phyloP scores from a whole-genome alignment of 2,113 vertebrate species.

The Periophthalmus modestus region DNA sequence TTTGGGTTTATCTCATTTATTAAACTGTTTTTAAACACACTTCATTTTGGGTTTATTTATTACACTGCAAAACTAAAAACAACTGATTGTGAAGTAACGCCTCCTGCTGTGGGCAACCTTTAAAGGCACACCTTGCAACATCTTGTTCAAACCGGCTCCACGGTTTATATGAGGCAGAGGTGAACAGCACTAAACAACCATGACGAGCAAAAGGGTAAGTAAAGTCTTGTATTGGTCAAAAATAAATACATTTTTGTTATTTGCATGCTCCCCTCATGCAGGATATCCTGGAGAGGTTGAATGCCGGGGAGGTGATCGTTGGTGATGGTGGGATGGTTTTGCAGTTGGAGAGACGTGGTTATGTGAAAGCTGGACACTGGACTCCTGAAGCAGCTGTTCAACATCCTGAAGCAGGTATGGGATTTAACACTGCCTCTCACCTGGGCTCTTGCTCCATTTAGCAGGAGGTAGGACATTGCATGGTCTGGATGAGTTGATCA shows the following conservation, averaged over 20 bases:
- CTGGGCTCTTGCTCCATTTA: neutral
- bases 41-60: no score
- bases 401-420: slow-evolving; percentile 85
- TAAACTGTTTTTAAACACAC: no score
- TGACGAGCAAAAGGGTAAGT: neutral
- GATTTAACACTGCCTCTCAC: no score
- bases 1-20: no score
- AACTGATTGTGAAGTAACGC: no score
- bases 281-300: slow-evolving; percentile 85
- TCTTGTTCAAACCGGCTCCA: neutral
- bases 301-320: slow-evolving; percentile 85
- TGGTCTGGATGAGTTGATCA: neutral
- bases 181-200: neutral
- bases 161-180: neutral
- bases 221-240: neutral
- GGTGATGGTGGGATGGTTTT: slow-evolving; percentile 89
- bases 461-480: no score
- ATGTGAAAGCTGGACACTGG: slow-evolving; percentile 88
- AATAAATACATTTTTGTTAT: neutral
- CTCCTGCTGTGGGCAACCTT: no score
- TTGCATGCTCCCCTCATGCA: slow-evolving; percentile 33
- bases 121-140: neutral
- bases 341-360: slow-evolving; percentile 86
- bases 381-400: slow-evolving; percentile 88
- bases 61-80: no score